These are phyloP conservation scores for Toxotes lorentzi DNA, from an alignment of 2,797 vertebrate genomes.

Conservation along the genomic window DNA sequence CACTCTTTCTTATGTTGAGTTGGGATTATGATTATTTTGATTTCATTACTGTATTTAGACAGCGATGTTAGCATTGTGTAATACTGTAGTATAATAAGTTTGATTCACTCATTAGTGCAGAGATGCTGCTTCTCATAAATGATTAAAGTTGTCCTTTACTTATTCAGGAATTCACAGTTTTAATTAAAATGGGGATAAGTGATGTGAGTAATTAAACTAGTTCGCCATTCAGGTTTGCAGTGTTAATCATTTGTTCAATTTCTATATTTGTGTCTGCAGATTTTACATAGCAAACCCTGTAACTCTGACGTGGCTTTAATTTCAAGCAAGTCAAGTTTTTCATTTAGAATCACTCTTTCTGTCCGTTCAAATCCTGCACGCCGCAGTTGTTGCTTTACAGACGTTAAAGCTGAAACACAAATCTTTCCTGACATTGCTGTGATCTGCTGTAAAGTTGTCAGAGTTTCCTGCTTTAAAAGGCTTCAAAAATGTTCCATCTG, in stretches of 20 bases:
- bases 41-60: background rate
- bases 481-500: too few species aligned
- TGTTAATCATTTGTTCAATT: background rate
- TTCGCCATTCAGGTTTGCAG: background rate
- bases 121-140: conserved; percentile 1
- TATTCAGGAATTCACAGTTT: background rate
- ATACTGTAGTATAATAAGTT: background rate
- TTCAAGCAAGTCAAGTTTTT: background rate
- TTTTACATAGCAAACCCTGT: background rate
- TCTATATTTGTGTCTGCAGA: background rate
- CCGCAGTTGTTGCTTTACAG: background rate
- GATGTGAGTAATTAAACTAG: background rate
- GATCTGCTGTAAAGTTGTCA: too few species aligned
- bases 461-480: too few species aligned
- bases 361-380: background rate
- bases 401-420: too few species aligned
- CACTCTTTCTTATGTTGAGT: background rate
- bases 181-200: background rate
- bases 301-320: background rate
- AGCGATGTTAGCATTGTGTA: too few species aligned
- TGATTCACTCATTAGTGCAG: background rate
- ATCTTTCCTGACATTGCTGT: too few species aligned
- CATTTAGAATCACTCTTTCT: background rate
- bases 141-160: background rate
- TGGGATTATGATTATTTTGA: conserved; percentile 1